Evolutionary conservation across 1,140 invertebrate species (phyloP).

Genomic region (Lineus longissimus): DNA sequence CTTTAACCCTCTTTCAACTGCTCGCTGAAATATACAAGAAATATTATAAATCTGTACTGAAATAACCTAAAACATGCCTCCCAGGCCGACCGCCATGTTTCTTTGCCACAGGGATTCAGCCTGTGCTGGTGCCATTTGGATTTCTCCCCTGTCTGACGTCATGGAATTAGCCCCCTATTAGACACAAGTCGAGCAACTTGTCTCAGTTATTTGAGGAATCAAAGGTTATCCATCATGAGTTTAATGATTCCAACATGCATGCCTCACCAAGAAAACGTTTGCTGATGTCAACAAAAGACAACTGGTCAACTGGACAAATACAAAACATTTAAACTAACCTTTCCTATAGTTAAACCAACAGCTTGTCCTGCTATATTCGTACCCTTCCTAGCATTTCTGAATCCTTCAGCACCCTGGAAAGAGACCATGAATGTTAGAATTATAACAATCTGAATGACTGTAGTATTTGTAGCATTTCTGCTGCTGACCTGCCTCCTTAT

Average conservation of each 20-base stretch:
- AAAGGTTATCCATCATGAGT: not conserved
- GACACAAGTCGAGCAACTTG: too few species aligned
- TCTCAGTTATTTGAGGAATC: not conserved
- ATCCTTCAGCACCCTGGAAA: conserved; percentile 85
- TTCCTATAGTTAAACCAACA: conserved; percentile 73
- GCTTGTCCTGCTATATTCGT: conserved; percentile 95
- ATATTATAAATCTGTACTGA: not conserved
- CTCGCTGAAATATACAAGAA: conserved; percentile 62
- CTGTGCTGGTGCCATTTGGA: too few species aligned
- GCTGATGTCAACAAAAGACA: not conserved
- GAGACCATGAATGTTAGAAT: not conserved
- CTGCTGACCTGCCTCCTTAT: not conserved
- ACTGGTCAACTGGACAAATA: too few species aligned
- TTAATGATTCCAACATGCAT: not conserved
- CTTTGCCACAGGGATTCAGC: too few species aligned
- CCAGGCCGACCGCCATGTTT: too few species aligned
- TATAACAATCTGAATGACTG: too few species aligned
- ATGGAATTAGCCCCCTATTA: too few species aligned
- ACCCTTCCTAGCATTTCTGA: conserved; percentile 90
- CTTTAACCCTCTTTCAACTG: conserved; percentile 66
- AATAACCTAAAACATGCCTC: conserved; percentile 3
- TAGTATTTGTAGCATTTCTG: not conserved
- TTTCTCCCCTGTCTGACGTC: too few species aligned
- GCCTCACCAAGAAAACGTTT: not conserved
- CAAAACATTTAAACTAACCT: conserved; percentile 28